Evolutionary conservation across 2,888 invertebrate genomes (phyloP).

Genomic region (Epinotia bilunana): DNA sequence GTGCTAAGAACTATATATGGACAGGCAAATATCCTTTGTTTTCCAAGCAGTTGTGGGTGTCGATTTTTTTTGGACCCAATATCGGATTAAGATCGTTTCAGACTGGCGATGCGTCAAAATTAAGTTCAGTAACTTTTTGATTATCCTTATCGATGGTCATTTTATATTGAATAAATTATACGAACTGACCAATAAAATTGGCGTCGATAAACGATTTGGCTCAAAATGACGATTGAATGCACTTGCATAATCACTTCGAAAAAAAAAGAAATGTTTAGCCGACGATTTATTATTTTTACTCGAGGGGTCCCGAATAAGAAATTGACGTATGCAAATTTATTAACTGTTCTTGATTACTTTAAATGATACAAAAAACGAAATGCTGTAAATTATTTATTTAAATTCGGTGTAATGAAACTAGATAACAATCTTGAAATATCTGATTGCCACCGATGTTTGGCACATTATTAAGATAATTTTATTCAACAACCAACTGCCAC

Average conservation of each 20-base stretch:
- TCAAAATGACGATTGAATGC: constrained; percentile 37
- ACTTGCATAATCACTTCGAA: constrained; percentile 23
- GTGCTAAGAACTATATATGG: constrained; percentile 78
- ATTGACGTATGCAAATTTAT: constrained; percentile 35
- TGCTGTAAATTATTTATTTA: constrained; percentile 37
- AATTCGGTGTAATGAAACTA: constrained; percentile 33
- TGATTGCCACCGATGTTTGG: constrained; percentile 41
- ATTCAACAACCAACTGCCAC: constrained; percentile 25
- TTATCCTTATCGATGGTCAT: constrained; percentile 36
- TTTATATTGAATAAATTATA: constrained; percentile 39
- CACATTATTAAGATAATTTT: constrained; percentile 39
- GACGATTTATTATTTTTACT: constrained; percentile 17
- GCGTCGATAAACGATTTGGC: constrained; percentile 30
- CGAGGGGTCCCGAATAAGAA: constrained; percentile 6
- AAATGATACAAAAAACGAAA: constrained; percentile 34
- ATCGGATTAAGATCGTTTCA: constrained; percentile 56
- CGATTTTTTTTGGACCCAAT: constrained; percentile 59
- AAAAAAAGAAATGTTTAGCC: constrained; percentile 14
- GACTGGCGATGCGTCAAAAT: constrained; percentile 47
- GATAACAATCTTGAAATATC: constrained; percentile 43
- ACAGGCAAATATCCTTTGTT: constrained; percentile 75
- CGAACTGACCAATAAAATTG: constrained; percentile 38
- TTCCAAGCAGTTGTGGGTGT: constrained; percentile 66
- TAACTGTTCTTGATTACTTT: constrained; percentile 37
- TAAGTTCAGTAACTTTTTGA: constrained; percentile 39